Base-by-base conservation (phyloP, 2,888 invertebrate species). In the Diaphora mendica region DNA sequence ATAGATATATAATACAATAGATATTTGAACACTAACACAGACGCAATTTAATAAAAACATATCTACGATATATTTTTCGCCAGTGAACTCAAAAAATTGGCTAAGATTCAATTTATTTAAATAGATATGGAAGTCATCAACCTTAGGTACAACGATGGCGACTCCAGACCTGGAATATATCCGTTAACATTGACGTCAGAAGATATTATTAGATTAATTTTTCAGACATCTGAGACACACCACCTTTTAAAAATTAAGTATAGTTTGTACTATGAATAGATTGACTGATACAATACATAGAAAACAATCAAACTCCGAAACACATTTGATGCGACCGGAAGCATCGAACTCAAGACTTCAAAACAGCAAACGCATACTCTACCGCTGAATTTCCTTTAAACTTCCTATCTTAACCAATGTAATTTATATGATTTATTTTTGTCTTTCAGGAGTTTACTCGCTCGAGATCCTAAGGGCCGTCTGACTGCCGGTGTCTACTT, bases 401-500 rank as follows among this genome's bases (percentile, higher is more conserved):
- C 51, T 55, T 9, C 51, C 17, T 17, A 48, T 48, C 15, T 17
- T 17, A 11, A 3, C n/a, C n/a, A 30, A 15, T 2, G 2, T 51
- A 55, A 69, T 55, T 69, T 26, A 69, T 26, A 8, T 13, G 4
- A 59, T 30, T 11, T 15, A 0, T 67, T 23, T 30, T 70, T 62
- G 26, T n/a, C 77, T 92, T 96, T 78, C 91, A 96, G 98, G 90
- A 98, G 98, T 93, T 96, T 98, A 71, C 94, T 99, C 71, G 97
- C 98, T 15, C 96, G 99, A 73, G 97, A 98, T 89, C 97, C 97
- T 67, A 98, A 98, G 86, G 98, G 98, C 68, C 97, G 97, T 77
- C 96, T 99, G 20, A 96, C 97, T 20, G 98, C 99, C 11, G 99
- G 99, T 70, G 96, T 99, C 85, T 99, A 98, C 93, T 98, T 99